Evolutionary conservation across 2,797 vertebrate genomes (phyloP).

Genomic region (Pterois miles): DNA sequence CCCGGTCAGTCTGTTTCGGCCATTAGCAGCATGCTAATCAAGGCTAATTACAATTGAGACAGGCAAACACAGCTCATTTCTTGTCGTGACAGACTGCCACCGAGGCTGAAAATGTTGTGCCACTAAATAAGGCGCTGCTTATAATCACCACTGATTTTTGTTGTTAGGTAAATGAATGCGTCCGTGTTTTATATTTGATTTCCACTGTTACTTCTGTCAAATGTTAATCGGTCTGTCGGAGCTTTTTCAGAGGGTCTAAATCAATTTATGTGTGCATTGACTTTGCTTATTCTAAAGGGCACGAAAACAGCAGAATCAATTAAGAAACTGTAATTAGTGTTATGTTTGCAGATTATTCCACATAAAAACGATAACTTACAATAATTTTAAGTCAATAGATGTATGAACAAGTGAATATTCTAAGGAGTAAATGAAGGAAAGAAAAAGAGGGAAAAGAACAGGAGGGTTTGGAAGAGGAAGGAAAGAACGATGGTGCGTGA

Average conservation of each 20-base stretch:
- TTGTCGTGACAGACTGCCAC: conserved; percentile 64
- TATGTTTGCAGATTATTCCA: background rate
- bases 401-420: background rate
- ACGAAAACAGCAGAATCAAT: background rate
- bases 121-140: conserved; percentile 55
- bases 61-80: conserved; percentile 71
- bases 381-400: background rate
- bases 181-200: conserved; percentile 45
- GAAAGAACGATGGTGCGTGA: background rate
- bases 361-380: background rate
- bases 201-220: conserved; percentile 33
- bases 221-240: conserved; percentile 42
- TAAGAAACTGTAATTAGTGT: background rate
- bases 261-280: background rate
- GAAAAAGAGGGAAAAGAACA: background rate
- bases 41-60: conserved; percentile 76
- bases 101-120: conserved; percentile 37
- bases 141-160: conserved; percentile 55
- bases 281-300: background rate
- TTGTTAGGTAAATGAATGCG: conserved; percentile 51
- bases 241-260: conserved; percentile 11
- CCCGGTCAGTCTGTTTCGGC: conserved; percentile 51
- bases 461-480: background rate
- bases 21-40: conserved; percentile 77
- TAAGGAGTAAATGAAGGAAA: background rate